phyloP scores from a whole-genome alignment of 2,113 vertebrate species.

The Aplodontia rufa region DNA sequence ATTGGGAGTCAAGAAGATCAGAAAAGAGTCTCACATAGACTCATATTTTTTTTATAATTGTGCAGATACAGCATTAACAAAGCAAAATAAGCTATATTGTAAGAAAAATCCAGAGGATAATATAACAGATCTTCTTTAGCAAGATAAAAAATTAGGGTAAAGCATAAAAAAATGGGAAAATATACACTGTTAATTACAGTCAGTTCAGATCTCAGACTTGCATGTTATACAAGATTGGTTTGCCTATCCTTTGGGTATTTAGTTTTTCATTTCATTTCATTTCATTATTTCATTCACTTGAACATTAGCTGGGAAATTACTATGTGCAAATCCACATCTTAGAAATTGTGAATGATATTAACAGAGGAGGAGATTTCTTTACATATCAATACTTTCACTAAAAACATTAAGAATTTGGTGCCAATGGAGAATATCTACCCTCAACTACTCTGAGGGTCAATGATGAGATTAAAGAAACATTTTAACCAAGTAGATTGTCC shows the following conservation, averaged over 20 bases:
- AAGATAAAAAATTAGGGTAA: not conserved
- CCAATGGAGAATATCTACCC: not conserved
- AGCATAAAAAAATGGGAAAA: not conserved
- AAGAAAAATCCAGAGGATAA: not conserved
- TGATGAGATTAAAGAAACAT: not conserved
- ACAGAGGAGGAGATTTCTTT: not conserved
- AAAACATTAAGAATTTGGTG: constrained; percentile 18
- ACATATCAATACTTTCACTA: not conserved
- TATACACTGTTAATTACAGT: not conserved
- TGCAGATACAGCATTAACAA: not conserved
- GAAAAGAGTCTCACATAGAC: not conserved
- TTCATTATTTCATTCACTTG: not conserved
- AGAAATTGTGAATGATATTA: not conserved
- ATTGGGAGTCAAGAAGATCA: fast-evolving
- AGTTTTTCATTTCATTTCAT: not conserved
- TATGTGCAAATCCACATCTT: not conserved
- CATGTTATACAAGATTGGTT: not conserved
- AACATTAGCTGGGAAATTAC: not conserved
- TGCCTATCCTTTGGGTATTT: not conserved
- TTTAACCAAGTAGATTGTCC: not conserved
- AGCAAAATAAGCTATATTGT: not conserved
- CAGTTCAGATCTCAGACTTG: not conserved
- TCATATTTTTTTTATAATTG: not conserved
- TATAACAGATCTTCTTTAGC: not conserved
- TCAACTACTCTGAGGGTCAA: not conserved